Evolutionary conservation across 2,888 invertebrate species (phyloP).

Genomic region (Leptinotarsa peninsularis): DNA sequence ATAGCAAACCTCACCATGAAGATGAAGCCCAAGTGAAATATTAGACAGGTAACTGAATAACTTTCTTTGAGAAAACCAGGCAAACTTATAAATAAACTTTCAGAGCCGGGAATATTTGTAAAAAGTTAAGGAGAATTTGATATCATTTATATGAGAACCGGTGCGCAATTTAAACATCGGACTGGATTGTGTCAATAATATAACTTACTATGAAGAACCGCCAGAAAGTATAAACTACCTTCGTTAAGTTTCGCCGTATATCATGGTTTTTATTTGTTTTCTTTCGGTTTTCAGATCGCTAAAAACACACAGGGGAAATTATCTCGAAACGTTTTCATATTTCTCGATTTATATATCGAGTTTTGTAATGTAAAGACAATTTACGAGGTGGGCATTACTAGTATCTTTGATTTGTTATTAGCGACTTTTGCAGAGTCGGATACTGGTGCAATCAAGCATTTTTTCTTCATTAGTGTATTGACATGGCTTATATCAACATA

Average conservation of each 20-base stretch:
- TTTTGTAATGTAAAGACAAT: background rate
- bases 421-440: no score
- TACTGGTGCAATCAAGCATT: no score
- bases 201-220: background rate
- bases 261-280: conserved; percentile 1
- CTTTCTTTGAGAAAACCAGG: background rate
- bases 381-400: background rate
- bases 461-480: no score
- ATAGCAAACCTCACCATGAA: background rate
- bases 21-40: background rate
- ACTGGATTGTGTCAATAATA: background rate
- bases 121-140: background rate
- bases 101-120: background rate
- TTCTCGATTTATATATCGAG: background rate
- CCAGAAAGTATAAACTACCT: background rate
- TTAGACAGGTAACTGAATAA: background rate
- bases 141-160: background rate
- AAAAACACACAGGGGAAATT: conserved; percentile 14
- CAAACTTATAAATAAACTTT: background rate
- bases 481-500: no score
- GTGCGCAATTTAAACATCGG: background rate
- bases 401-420: background rate
- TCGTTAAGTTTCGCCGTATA: conserved; percentile 8
- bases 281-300: conserved; percentile 9
- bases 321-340: conserved; percentile 6